A percentile compares a stretch with the other conserved stretches of the same genome.
Conservation (phyloP, 2,113 vertebrate genomes). For the Pedetes capensis region DNA sequence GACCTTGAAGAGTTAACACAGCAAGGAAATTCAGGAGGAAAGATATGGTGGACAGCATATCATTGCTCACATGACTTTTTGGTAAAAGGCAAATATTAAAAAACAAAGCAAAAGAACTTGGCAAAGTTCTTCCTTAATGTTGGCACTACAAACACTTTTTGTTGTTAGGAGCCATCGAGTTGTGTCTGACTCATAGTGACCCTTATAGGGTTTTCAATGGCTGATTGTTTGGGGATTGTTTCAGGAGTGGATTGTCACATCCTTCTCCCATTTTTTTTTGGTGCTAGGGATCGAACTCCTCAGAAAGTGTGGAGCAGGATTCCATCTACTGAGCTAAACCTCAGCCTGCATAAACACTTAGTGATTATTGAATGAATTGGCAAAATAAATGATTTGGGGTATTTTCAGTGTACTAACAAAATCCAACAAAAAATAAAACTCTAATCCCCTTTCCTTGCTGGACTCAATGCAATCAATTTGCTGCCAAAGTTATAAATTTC, state of each 20-base stretch:
- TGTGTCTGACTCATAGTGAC: too few species aligned
- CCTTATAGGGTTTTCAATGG: too few species aligned
- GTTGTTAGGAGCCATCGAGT: too few species aligned
- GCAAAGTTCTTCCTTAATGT: neutral
- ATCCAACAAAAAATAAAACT: neutral
- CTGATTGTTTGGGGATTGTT: too few species aligned
- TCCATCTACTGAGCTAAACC: too few species aligned
- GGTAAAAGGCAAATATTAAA: neutral
- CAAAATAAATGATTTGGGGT: neutral
- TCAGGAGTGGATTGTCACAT: too few species aligned
- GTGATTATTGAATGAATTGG: neutral
- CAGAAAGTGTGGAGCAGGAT: too few species aligned
- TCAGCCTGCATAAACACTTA: too few species aligned
- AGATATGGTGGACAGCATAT: neutral
- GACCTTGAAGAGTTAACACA: slow-evolving; percentile 32
- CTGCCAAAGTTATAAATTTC: neutral
- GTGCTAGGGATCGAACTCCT: too few species aligned
- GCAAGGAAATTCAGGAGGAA: neutral
- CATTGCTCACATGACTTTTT: neutral
- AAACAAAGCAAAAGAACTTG: neutral
- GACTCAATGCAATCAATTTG: neutral
- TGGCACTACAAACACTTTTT: too few species aligned
- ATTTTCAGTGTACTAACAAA: neutral
- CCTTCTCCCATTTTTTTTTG: too few species aligned
- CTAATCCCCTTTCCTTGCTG: neutral